Base-by-base conservation (phyloP, 2,113 vertebrate species). In the Odocoileus hemionus region DNA sequence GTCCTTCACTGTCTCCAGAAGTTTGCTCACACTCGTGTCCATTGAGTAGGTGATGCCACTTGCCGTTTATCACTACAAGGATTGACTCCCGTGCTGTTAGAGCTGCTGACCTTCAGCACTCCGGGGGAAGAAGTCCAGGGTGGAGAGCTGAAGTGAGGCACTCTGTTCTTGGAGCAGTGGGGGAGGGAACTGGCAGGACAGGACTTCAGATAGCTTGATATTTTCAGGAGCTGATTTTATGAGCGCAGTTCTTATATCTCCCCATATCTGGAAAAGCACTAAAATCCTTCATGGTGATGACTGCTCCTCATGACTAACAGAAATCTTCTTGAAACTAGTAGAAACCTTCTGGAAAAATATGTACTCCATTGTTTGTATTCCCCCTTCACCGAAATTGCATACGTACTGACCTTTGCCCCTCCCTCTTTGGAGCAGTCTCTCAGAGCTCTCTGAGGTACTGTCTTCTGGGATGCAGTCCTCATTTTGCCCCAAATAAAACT, bases 201-300 rank as follows among this genome's bases (percentile, higher is more conserved):
- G 67, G n/a, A 70, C n/a, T 70, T 70, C n/a, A 12, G 10, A 70
- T 39, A 70, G n/a, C 19, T 70, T 39, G n/a, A 12, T 39, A 70
- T 70, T 70, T 70, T 39, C n/a, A 39, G n/a, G n/a, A 70, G 67
- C 67, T 70, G n/a, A 39, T 39, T 39, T 70, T 70, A 70, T 70
- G 67, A 70, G 67, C n/a, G n/a, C 19, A 23, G 12, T 70, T 39
- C 19, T 70, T 70, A 23, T 12, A 70, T 23, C 2, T 70, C 10
- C n/a, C 19, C 5, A 1, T 70, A 70, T 70, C n/a, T 23, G 23
- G n/a, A 70, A 70, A n/a, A 70, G n/a, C n/a, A 23, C 19, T 36
- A 39, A 39, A 70, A 39, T 39, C n/a, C n/a, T 70, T 39, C n/a
- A 13, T 2, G 67, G n/a, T 0, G 1, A 70, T 39, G n/a, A 39